A percentile compares a stretch with the other conserved stretches of the same genome.
Conservation (phyloP, 2,113 vertebrate species). For the Scalopus aquaticus region DNA sequence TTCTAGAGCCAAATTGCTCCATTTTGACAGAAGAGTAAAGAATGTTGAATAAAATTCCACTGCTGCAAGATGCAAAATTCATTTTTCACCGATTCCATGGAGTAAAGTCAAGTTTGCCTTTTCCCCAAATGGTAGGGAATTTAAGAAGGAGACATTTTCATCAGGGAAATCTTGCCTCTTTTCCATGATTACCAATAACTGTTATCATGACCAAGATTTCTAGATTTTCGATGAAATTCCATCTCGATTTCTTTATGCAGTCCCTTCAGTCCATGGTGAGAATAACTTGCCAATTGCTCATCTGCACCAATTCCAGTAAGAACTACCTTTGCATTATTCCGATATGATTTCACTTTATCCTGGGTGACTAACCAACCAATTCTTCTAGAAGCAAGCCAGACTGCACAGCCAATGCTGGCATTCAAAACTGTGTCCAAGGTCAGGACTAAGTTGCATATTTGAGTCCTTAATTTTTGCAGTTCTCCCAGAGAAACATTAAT, state of each 20-base stretch:
- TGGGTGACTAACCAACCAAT: conserved; percentile 83
- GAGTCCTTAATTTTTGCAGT: conserved; percentile 86
- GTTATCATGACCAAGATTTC: conserved; percentile 97
- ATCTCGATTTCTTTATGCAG: conserved; percentile 91
- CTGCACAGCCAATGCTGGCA: conserved; percentile 96
- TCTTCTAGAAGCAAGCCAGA: conserved; percentile 97
- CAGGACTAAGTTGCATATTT: conserved; percentile 89
- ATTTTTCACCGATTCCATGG: conserved; percentile 94
- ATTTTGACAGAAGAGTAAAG: conserved; percentile 91
- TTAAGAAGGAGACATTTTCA: conserved; percentile 94
- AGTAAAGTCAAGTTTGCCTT: conserved; percentile 93
- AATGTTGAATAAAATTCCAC: conserved; percentile 87
- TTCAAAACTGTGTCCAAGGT: conserved; percentile 94
- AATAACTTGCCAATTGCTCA: conserved; percentile 97
- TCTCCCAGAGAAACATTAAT: conserved; percentile 92
- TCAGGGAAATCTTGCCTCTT: conserved; percentile 98
- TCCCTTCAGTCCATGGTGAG: conserved; percentile 88
- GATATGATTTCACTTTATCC: conserved; percentile 81
- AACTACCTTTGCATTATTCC: conserved; percentile 92
- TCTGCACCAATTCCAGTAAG: conserved; percentile 96
- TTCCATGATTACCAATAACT: conserved; percentile 94
- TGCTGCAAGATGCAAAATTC: conserved; percentile 91
- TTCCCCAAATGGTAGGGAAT: conserved; percentile 88
- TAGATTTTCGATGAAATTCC: conserved; percentile 92
- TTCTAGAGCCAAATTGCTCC: conserved; percentile 96